Base-by-base conservation (phyloP, 2,113 vertebrate genomes). In the Phocoena sinus region DNA sequence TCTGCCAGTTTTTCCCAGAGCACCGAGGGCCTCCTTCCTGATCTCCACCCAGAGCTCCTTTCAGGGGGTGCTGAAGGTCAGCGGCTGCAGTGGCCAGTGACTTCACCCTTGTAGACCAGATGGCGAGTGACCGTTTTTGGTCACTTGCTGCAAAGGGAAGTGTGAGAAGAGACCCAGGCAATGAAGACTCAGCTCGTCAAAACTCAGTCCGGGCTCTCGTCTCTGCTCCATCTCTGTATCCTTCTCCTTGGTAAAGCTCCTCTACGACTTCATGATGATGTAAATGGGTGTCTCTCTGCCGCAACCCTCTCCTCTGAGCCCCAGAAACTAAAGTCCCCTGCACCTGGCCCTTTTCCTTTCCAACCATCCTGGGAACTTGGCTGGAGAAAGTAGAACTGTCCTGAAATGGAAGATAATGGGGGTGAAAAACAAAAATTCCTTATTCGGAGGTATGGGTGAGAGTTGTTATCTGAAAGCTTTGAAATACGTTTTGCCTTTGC, bases 131-230 rank as follows among this genome's bases (percentile, higher is more conserved):
- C 73, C 8, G 3, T 47, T 76, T 50, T 15, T 3, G 10, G 44
- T 50, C 73, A 50, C 44, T 21, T 65, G 60, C 44, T 31, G 5
- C 17, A 4, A 25, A 36, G 73, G 60, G 60, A 10, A 36, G 9
- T 33, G 33, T 5, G n/a, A 25, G 33, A 0, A 17, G 8, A 74
- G 53, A 76, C 15, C 18, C 26, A 14, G 36, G 68, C 20, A 18
- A 20, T 8, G 11, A 38, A 26, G 50, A 12, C 47, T 68, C 28
- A 26, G 1, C 6, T 47, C 82, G 44, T 50, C 60, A n/a, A 2
- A 33, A 33, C 87, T 50, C 14, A 8, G 23, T 17, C 4, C 0
- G 0, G 1, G 9, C 47, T 25, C 8, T 13, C 26, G 1, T 21
- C 25, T 68, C 31, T 33, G 20, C 44, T 31, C 74, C 44, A 8